Conservation (phyloP, 2,888 invertebrate genomes). For the Ectemnius cavifrons region DNA sequence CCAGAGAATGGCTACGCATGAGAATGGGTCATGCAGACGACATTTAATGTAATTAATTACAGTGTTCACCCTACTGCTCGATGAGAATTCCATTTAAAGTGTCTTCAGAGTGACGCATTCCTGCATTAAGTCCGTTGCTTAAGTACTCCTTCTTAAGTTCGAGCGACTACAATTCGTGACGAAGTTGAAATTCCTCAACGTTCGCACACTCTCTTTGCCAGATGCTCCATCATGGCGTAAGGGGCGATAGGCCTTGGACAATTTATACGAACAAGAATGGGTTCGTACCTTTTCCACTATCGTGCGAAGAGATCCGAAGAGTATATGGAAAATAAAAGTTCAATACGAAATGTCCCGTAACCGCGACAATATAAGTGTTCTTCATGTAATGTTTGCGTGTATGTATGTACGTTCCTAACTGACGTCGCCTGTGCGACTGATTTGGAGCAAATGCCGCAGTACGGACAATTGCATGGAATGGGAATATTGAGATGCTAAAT, state of each 20-base stretch:
- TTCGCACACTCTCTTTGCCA: slow-evolving; percentile 9
- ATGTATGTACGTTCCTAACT: slow-evolving; percentile 6
- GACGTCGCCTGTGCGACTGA: slow-evolving; percentile 22
- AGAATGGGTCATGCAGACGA: slow-evolving; percentile 63
- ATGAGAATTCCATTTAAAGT: slow-evolving; percentile 47
- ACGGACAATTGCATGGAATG: slow-evolving; percentile 29
- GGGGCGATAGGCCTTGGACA: slow-evolving; percentile 56
- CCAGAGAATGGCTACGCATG: slow-evolving; percentile 41
- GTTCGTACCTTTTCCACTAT: slow-evolving; percentile 32
- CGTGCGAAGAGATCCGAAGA: slow-evolving; percentile 44
- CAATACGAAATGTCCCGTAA: slow-evolving; percentile 4
- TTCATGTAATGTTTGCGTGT: slow-evolving; percentile 37
- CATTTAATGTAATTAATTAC: slow-evolving; percentile 59
- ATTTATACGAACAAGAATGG: slow-evolving; percentile 50
- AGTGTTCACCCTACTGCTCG: slow-evolving; percentile 47
- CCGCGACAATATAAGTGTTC: slow-evolving; percentile 47
- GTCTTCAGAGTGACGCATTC: slow-evolving; percentile 25
- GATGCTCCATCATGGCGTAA: neutral
- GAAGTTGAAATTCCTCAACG: slow-evolving; percentile 29
- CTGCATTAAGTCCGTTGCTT: slow-evolving; percentile 40
- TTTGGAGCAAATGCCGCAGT: slow-evolving; percentile 34
- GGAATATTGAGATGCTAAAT: neutral
- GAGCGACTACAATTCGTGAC: slow-evolving; percentile 18
- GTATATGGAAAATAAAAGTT: slow-evolving; percentile 41
- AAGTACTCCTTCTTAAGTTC: slow-evolving; percentile 2